A percentile compares a stretch with the other conserved stretches of the same genome.
Conservation (phyloP, 2,797 vertebrate species). For the Galaxias olidus region DNA sequence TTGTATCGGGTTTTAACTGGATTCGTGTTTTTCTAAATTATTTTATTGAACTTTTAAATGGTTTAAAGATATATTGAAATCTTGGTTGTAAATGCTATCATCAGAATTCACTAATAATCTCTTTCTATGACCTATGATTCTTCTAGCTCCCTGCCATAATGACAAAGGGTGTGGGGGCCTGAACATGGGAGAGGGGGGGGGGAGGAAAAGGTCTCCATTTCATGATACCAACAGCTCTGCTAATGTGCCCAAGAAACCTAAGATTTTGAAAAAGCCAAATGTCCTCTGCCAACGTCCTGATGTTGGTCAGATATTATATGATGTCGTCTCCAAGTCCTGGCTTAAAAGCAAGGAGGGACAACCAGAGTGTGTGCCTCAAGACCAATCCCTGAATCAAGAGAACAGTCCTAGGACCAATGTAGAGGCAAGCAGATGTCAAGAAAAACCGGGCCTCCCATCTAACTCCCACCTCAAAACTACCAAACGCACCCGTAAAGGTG, state of each 20-base stretch:
- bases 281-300: background rate
- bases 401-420: background rate
- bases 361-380: background rate
- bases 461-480: background rate
- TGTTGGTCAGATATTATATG: background rate
- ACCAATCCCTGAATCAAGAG: background rate
- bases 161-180: background rate
- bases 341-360: background rate
- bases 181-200: background rate
- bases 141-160: background rate
- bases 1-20: too few species aligned
- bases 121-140: background rate
- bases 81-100: background rate
- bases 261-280: background rate
- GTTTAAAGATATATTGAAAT: background rate
- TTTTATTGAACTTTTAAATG: too few species aligned
- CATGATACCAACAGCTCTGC: background rate
- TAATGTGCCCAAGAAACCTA: background rate
- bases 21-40: too few species aligned
- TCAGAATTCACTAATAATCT: background rate
- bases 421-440: background rate
- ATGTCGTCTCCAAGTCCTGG: background rate
- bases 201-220: slow-evolving; percentile 10
- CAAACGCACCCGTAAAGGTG: slow-evolving; percentile 4
- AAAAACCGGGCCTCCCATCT: background rate